Conservation (phyloP, 2,797 vertebrate genomes). For the Sardinella longiceps region DNA sequence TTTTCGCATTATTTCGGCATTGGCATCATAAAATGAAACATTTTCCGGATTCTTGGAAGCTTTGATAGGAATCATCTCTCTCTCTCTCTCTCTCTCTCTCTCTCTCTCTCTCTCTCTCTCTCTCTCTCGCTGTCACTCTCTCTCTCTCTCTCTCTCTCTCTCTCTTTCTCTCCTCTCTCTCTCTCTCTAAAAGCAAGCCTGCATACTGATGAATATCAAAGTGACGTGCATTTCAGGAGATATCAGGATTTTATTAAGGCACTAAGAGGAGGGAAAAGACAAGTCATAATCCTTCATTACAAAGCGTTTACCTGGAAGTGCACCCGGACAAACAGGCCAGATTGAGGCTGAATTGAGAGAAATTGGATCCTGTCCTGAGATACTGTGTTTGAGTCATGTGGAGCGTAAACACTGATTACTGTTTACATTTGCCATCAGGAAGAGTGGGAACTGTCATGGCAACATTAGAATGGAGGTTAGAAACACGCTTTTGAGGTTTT, state of each 20-base stretch:
- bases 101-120: not conserved
- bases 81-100: not conserved
- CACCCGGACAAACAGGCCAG: constrained; percentile 35
- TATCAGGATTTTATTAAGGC: not conserved
- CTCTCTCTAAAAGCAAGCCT: not conserved
- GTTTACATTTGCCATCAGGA: constrained; percentile 33
- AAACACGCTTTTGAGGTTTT: not conserved
- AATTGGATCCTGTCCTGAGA: constrained; percentile 44
- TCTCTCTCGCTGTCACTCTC: not conserved
- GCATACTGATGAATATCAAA: not conserved
- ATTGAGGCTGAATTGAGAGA: constrained; percentile 43
- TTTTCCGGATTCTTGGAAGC: constrained; percentile 2
- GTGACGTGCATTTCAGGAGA: constrained; percentile 17
- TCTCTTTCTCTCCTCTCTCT: not conserved
- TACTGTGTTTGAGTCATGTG: constrained; percentile 26
- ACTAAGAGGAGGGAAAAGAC: not conserved
- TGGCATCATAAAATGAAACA: not conserved
- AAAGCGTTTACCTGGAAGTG: constrained; percentile 39
- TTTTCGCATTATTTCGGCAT: not conserved
- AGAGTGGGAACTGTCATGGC: not conserved
- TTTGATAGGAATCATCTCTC: not conserved
- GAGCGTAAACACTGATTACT: constrained; percentile 58
- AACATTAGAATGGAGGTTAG: not conserved
- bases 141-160: not conserved
- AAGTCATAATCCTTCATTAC: constrained; percentile 40